Percentiles rank a stretch among this genome's conserved stretches.
phyloP scores from a whole-genome alignment of 2,888 invertebrate species.

The Gymnocheta viridis region DNA sequence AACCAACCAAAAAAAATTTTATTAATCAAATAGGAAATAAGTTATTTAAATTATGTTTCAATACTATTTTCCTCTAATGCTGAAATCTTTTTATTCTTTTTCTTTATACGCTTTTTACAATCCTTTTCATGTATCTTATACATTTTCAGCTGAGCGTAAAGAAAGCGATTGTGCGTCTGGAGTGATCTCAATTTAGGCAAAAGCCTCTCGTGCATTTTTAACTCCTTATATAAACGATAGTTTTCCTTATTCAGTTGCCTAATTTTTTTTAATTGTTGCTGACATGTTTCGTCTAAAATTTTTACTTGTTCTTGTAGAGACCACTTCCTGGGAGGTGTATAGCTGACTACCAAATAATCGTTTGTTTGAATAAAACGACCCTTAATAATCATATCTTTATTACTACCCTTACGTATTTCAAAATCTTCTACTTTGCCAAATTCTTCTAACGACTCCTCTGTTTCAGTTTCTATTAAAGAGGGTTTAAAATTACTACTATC shows the following conservation, averaged over 20 bases:
- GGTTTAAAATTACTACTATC: too few relatives aligned
- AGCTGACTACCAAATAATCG: slow-evolving; percentile 38
- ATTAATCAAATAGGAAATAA: too few relatives aligned
- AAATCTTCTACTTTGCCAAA: slow-evolving; percentile 15
- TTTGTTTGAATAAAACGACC: slow-evolving; percentile 37
- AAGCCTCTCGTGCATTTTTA: slow-evolving; percentile 18
- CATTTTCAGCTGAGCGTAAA: slow-evolving; percentile 2
- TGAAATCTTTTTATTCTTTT: neutral
- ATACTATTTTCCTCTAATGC: neutral
- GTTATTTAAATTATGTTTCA: neutral
- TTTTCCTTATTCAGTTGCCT: neutral
- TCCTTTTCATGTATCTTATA: neutral
- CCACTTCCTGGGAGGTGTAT: slow-evolving; percentile 39
- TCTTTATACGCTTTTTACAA: neutral
- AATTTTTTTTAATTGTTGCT: neutral
- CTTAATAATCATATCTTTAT: slow-evolving; percentile 45
- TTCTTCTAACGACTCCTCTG: neutral
- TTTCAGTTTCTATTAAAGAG: too few relatives aligned
- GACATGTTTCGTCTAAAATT: slow-evolving; percentile 5
- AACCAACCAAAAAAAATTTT: too few relatives aligned
- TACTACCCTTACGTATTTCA: slow-evolving; percentile 47
- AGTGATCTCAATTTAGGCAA: slow-evolving; percentile 14
- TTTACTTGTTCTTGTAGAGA: slow-evolving; percentile 33
- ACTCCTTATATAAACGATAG: neutral
- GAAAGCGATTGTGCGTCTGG: neutral